Conservation (phyloP, 53 echinoderm and acorn worm genomes). For the Luidia sarsii region DNA sequence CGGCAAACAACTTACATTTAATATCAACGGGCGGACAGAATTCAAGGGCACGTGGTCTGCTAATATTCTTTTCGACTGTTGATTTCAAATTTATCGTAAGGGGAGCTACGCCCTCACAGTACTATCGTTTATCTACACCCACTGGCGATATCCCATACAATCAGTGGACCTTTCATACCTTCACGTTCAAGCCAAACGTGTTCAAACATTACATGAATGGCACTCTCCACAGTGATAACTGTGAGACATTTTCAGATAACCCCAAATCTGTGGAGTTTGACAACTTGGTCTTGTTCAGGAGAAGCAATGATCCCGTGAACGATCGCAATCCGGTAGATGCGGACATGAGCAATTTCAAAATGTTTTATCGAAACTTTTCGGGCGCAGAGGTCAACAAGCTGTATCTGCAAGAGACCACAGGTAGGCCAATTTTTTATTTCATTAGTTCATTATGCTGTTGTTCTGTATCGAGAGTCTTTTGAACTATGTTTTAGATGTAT, state of each 20-base stretch:
- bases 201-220: constrained; percentile 30
- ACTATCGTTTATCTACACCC: not conserved
- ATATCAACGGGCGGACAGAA: constrained; percentile 2
- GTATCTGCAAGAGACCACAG: constrained; percentile 28
- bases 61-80: not conserved
- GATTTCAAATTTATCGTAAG: not conserved
- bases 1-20: not conserved
- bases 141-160: not conserved
- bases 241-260: not conserved
- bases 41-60: not conserved
- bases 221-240: not conserved
- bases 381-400: constrained; percentile 3
- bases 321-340: not conserved
- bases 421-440: not conserved
- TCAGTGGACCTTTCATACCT: constrained; percentile 14
- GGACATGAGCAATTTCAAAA: constrained; percentile 33
- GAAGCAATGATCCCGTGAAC: not conserved
- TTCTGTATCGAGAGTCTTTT: no score
- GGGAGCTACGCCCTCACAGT: not conserved
- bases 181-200: not conserved
- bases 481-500: no score
- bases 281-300: constrained; percentile 5
- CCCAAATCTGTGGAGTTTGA: not conserved
- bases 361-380: constrained; percentile 27
- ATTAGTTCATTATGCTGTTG: no score